Percentiles rank a stretch among this genome's conserved stretches.
phyloP scores from a whole-genome alignment of 2,797 vertebrate genomes.

The Somateria mollissima region DNA sequence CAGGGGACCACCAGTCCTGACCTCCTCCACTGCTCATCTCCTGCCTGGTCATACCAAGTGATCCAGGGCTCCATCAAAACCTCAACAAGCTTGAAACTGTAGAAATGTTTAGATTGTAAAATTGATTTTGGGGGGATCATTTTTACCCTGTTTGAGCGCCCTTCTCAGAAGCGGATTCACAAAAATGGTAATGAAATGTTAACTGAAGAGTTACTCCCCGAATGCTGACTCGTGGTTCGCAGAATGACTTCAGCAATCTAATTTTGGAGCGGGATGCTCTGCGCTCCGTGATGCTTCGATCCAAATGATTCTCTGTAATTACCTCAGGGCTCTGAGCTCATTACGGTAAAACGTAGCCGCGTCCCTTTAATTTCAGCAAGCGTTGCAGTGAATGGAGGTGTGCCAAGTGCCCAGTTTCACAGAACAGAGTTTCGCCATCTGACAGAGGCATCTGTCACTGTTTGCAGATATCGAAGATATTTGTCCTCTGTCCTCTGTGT shows the following conservation, averaged over 20 bases:
- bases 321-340: neutral
- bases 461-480: neutral
- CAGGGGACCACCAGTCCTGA: neutral
- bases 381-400: neutral
- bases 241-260: slow-evolving; percentile 4
- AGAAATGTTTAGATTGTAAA: neutral
- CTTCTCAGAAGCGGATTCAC: slow-evolving; percentile 17
- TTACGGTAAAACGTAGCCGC: slow-evolving; percentile 18
- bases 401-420: neutral
- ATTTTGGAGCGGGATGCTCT: slow-evolving; percentile 13
- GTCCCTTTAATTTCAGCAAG: slow-evolving; percentile 39
- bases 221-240: neutral
- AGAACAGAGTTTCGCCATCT: neutral
- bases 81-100: neutral
- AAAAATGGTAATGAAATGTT: slow-evolving; percentile 4
- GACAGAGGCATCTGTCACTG: slow-evolving; percentile 31
- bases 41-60: neutral
- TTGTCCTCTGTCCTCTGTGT: slow-evolving; percentile 17
- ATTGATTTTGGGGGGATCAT: neutral
- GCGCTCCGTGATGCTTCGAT: neutral
- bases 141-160: neutral
- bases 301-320: neutral
- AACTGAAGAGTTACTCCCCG: neutral
- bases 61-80: neutral
- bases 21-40: neutral